Evolutionary conservation across 1,140 invertebrate species (phyloP).

Genomic region (Bombus balteatus): DNA sequence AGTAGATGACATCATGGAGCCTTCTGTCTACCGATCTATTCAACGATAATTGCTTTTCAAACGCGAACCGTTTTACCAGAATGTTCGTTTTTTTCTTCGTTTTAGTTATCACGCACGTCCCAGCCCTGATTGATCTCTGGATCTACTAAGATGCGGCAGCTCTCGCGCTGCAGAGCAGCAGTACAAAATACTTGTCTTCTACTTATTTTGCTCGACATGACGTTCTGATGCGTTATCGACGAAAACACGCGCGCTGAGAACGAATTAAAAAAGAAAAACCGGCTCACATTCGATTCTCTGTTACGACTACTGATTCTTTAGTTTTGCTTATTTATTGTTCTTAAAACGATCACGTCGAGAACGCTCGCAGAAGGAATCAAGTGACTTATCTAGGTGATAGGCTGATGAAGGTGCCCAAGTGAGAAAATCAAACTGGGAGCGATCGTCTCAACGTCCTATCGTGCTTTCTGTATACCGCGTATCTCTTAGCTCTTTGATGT

Average conservation of each 20-base stretch:
- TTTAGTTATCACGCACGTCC: no score
- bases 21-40: background rate
- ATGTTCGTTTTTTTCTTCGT: background rate
- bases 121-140: conserved; percentile 33
- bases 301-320: background rate
- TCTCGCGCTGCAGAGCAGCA: conserved; percentile 61
- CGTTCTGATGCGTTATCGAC: conserved; percentile 67
- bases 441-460: background rate
- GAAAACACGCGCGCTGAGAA: conserved; percentile 21
- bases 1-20: background rate
- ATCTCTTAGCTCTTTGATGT: background rate
- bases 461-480: background rate
- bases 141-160: conserved; percentile 7
- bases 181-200: conserved; percentile 36
- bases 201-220: conserved; percentile 29
- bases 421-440: conserved; percentile 63
- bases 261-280: background rate
- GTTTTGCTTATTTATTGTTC: background rate
- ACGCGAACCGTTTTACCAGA: no score
- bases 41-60: background rate
- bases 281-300: background rate
- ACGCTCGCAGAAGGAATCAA: conserved; percentile 62
- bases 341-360: conserved; percentile 54
- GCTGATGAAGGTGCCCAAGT: conserved; percentile 68
- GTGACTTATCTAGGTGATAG: conserved; percentile 61